A percentile compares a stretch with the other conserved stretches of the same genome.
Evolutionary conservation across 2,888 invertebrate species (phyloP).

Genomic region (Spodoptera exigua): DNA sequence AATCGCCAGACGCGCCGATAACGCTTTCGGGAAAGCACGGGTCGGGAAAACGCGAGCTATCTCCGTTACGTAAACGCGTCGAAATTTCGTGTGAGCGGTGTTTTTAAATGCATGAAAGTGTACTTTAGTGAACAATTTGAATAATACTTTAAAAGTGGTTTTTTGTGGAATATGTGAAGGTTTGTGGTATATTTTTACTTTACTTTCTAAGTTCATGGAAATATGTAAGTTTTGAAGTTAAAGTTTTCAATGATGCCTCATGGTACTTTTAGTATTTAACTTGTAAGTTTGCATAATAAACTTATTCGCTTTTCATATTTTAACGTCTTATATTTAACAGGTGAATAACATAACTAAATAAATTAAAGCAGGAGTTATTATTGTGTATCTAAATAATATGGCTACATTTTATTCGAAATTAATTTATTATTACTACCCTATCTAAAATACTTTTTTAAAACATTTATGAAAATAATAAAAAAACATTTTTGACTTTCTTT

Average conservation of each 20-base stretch:
- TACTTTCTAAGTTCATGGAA: constrained; percentile 15
- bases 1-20: constrained; percentile 80
- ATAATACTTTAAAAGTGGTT: constrained; percentile 57
- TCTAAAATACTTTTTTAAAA: too few species aligned
- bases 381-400: neutral
- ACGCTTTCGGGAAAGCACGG: constrained; percentile 82
- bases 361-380: too few species aligned
- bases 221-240: constrained; percentile 38
- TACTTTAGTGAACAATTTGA: constrained; percentile 57
- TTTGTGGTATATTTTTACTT: constrained; percentile 58
- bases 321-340: neutral
- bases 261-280: constrained; percentile 43
- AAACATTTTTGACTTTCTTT: too few species aligned
- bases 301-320: constrained; percentile 61
- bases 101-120: constrained; percentile 49
- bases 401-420: too few species aligned
- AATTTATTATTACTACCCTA: too few species aligned
- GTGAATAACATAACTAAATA: too few species aligned
- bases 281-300: constrained; percentile 51
- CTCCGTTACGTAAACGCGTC: constrained; percentile 71
- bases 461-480: too few species aligned
- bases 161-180: constrained; percentile 69
- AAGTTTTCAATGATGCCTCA: constrained; percentile 40
- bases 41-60: constrained; percentile 58
- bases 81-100: constrained; percentile 49